Conservation (phyloP, 2,113 vertebrate species). For the Semicossyphus pulcher region DNA sequence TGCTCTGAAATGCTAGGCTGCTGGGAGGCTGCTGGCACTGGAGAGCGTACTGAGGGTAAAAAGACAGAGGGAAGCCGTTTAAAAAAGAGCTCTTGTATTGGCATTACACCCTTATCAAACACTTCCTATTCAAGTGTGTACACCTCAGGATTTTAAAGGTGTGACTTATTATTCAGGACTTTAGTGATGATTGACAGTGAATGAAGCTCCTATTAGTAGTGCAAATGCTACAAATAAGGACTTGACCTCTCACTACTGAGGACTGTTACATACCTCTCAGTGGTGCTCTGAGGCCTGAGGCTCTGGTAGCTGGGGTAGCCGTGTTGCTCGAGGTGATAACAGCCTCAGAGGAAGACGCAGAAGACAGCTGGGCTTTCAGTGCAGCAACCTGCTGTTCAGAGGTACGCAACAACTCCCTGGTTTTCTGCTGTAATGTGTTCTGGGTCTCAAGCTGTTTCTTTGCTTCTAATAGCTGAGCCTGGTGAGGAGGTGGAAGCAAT, state of each 20-base stretch:
- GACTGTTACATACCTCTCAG: slow-evolving; percentile 68
- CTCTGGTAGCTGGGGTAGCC: slow-evolving; percentile 53
- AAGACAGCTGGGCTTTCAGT: slow-evolving; percentile 88
- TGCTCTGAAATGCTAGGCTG: slow-evolving; percentile 71
- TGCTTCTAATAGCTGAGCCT: slow-evolving; percentile 92
- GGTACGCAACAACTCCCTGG: slow-evolving; percentile 92
- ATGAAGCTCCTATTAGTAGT: neutral
- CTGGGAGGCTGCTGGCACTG: slow-evolving; percentile 51
- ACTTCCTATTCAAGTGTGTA: neutral
- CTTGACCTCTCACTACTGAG: too few species aligned
- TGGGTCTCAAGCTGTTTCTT: slow-evolving; percentile 93
- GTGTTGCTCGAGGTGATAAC: slow-evolving; percentile 76
- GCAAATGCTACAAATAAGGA: neutral
- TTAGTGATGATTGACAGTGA: neutral
- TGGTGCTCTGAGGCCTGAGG: slow-evolving; percentile 54
- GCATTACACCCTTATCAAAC: neutral
- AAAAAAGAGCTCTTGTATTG: neutral
- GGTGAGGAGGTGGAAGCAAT: neutral
- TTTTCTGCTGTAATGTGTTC: slow-evolving; percentile 87
- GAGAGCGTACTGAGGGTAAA: slow-evolving; percentile 44
- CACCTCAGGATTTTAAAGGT: too few species aligned
- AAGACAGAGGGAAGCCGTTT: too few species aligned
- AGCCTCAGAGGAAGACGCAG: slow-evolving; percentile 80
- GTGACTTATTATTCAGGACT: too few species aligned
- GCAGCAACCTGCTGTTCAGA: slow-evolving; percentile 89